Base-by-base conservation (phyloP, 2,113 vertebrate genomes). In the Falco punctatus region DNA sequence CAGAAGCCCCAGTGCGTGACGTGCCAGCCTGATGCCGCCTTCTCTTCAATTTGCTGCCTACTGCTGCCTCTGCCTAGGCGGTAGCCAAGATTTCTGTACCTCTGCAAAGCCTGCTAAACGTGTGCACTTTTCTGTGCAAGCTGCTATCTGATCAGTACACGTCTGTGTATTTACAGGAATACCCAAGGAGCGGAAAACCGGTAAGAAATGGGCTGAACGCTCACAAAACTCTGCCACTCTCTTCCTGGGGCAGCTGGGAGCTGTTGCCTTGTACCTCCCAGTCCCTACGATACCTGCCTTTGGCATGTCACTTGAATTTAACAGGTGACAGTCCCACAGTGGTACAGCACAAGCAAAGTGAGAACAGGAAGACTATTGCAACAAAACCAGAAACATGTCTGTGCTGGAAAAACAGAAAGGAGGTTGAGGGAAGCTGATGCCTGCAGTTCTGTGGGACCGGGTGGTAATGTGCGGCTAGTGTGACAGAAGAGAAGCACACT, bases 1-100 rank as follows among this genome's bases (percentile, higher is more conserved):
- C 0, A 13, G 19, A 44, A 85, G n/a, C 74, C 51, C 19, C 52
- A 4, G 49, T 1, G 55, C 35, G 1, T 1, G 19, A 22, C 2
- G 28, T 46, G 20, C 23, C 35, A 3, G 14, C 2, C 74, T 5
- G 54, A 21, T 23, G n/a, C 13, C 5, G 2, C 46, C 58, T 40
- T 14, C 42, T 5, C 74, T 52, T 11, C 7, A 33, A 11, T 67
- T 28, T 57, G 62, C 59, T 70, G 83, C 64, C 46, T 52, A 3
- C 42, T 19, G 15, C 33, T 13, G 35, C 32, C 58, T 57, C 62
- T 38, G 71, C 57, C 75, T 1, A 12, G 40, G 59, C 33, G 52
- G 17, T 4, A 42, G 12, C 7, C 26, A 13, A 23, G 59, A 7
- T 15, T 54, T 23, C 40, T 30, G 1, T 6, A 23, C 15, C 55